Evolutionary conservation across 2,888 invertebrate genomes (phyloP).

Genomic region (Dascillus cervinus): DNA sequence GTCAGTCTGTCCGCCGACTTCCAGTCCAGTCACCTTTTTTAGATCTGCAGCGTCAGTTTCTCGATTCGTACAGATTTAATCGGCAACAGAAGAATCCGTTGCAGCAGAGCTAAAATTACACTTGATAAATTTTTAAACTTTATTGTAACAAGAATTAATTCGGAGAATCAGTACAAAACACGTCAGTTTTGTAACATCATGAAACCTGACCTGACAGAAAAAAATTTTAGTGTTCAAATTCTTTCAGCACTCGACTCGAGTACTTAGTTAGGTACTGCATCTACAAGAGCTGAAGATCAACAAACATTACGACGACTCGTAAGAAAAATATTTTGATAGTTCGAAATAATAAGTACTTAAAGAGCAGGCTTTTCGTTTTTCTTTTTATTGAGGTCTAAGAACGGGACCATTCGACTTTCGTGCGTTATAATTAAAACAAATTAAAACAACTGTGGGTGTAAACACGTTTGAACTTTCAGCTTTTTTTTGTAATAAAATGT

Average conservation of each 20-base stretch:
- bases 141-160: too few relatives aligned
- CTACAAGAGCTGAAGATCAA: background rate
- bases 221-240: background rate
- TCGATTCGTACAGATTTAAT: too few relatives aligned
- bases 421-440: too few relatives aligned
- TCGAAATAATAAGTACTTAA: conserved; percentile 2
- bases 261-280: background rate
- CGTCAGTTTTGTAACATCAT: too few relatives aligned
- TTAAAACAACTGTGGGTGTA: too few relatives aligned
- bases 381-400: conserved; percentile 1
- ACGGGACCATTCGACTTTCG: too few relatives aligned
- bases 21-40: conserved; percentile 21
- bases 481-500: too few relatives aligned
- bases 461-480: too few relatives aligned
- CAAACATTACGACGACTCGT: conserved; percentile 1
- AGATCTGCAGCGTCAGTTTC: conserved; percentile 8
- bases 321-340: conserved; percentile 5
- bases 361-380: background rate
- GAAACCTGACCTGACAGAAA: background rate
- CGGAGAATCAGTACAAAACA: too few relatives aligned
- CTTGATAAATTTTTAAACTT: too few relatives aligned
- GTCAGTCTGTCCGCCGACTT: conserved; percentile 24
- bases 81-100: too few relatives aligned
- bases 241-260: background rate
- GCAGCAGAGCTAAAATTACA: too few relatives aligned